These are phyloP conservation scores for Daphoenositta chrysoptera DNA, from an alignment of 2,113 vertebrate species.

Conservation along the genomic window DNA sequence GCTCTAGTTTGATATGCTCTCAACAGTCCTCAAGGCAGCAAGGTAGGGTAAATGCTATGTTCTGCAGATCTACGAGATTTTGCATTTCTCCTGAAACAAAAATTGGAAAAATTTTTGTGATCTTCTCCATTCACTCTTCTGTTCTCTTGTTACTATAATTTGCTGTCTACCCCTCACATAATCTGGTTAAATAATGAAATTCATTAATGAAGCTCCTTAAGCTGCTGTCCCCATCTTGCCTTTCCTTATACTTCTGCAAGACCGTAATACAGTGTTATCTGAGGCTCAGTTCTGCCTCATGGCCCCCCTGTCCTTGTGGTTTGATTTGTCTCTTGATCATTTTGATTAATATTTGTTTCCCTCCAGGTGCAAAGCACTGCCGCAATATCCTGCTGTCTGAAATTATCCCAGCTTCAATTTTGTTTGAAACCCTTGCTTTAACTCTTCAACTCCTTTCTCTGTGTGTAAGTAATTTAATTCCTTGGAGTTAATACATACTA, in stretches of 20 bases:
- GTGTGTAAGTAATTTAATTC: neutral
- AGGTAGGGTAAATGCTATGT: neutral
- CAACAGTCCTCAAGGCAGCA: neutral
- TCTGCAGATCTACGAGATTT: neutral
- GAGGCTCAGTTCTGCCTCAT: neutral
- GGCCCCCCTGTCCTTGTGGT: neutral
- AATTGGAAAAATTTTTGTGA: neutral
- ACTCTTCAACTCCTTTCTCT: neutral
- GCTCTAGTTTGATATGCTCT: neutral
- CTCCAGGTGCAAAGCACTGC: neutral
- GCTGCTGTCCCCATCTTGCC: neutral
- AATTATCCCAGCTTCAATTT: neutral
- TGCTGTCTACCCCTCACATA: neutral
- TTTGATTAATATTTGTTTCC: neutral
- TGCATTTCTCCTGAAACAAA: neutral
- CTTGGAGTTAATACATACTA: neutral
- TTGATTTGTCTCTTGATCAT: neutral
- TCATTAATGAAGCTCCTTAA: neutral
- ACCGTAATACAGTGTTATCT: neutral
- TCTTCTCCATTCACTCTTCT: neutral
- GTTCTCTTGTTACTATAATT: neutral
- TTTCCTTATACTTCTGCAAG: neutral
- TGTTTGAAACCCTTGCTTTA: neutral
- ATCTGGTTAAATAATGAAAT: neutral
- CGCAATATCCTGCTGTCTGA: neutral